Evolutionary conservation across 2,113 vertebrate genomes (phyloP).

Genomic region (Conger conger): DNA sequence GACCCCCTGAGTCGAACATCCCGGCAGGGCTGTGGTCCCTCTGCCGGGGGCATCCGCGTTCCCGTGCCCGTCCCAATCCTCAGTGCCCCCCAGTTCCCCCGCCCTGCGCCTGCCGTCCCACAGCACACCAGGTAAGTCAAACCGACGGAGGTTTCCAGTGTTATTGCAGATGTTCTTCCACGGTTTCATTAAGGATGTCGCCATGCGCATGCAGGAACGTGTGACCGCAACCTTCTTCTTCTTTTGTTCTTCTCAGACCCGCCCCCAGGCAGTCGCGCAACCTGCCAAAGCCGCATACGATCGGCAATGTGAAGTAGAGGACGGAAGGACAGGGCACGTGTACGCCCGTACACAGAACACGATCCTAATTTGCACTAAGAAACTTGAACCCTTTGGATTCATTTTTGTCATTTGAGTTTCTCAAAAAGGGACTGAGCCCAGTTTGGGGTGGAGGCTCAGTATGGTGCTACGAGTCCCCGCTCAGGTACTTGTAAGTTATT

Average conservation of each 20-base stretch:
- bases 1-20: slow-evolving; percentile 73
- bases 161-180: too few relatives aligned
- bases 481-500: slow-evolving; percentile 97
- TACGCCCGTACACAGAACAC: slow-evolving; percentile 46
- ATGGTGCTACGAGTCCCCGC: slow-evolving; percentile 83
- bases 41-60: slow-evolving; percentile 38
- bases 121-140: slow-evolving; percentile 75
- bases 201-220: background rate
- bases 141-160: too few relatives aligned
- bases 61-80: slow-evolving; percentile 42
- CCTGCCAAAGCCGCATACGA: slow-evolving; percentile 60
- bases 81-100: slow-evolving; percentile 50
- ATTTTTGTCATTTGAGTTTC: slow-evolving; percentile 33
- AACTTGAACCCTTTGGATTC: slow-evolving; percentile 36
- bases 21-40: slow-evolving; percentile 30
- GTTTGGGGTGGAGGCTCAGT: slow-evolving; percentile 75
- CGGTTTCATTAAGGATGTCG: background rate
- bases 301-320: slow-evolving; percentile 55
- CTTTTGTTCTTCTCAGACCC: slow-evolving; percentile 60
- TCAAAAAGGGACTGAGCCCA: slow-evolving; percentile 61
- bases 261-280: slow-evolving; percentile 71
- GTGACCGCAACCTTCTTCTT: background rate
- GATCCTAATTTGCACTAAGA: slow-evolving; percentile 86
- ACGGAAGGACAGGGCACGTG: slow-evolving; percentile 44
- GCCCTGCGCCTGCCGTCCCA: slow-evolving; percentile 51